phyloP scores from a whole-genome alignment of 2,113 vertebrate species.

The Holacanthus passer region DNA sequence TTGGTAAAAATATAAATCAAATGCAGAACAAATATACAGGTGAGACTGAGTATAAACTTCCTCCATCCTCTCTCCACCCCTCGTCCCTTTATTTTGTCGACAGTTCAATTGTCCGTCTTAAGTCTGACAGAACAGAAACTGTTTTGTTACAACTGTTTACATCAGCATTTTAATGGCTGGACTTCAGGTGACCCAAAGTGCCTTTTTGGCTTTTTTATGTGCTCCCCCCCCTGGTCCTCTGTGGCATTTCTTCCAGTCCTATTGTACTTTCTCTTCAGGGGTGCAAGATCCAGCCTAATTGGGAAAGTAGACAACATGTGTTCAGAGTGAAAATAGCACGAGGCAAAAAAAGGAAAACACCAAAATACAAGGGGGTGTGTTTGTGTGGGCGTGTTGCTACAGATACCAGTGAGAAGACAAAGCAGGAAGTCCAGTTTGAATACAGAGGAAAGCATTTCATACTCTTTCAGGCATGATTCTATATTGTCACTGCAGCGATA shows the following conservation, averaged over 20 bases:
- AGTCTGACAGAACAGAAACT: not conserved
- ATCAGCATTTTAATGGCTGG: not conserved
- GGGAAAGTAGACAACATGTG: not conserved
- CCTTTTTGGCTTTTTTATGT: not conserved
- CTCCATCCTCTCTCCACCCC: too few relatives aligned
- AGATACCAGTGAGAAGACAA: not conserved
- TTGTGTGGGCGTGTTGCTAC: slow-evolving; percentile 4
- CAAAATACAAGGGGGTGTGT: not conserved
- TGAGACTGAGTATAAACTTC: too few relatives aligned
- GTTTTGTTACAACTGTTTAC: not conserved
- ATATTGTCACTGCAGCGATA: too few relatives aligned
- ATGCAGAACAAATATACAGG: too few relatives aligned
- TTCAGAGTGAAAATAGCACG: not conserved
- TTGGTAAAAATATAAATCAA: too few relatives aligned
- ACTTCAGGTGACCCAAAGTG: not conserved
- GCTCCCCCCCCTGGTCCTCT: not conserved
- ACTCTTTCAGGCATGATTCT: not conserved
- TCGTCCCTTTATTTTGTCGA: not conserved
- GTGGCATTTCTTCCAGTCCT: not conserved
- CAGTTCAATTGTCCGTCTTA: not conserved
- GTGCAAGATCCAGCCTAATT: not conserved
- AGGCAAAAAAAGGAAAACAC: too few relatives aligned
- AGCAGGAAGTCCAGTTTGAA: not conserved
- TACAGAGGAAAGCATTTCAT: not conserved
- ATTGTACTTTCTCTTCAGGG: not conserved